Evolutionary conservation across 2,113 vertebrate species (phyloP).

Genomic region (Pycnonotus jocosus): DNA sequence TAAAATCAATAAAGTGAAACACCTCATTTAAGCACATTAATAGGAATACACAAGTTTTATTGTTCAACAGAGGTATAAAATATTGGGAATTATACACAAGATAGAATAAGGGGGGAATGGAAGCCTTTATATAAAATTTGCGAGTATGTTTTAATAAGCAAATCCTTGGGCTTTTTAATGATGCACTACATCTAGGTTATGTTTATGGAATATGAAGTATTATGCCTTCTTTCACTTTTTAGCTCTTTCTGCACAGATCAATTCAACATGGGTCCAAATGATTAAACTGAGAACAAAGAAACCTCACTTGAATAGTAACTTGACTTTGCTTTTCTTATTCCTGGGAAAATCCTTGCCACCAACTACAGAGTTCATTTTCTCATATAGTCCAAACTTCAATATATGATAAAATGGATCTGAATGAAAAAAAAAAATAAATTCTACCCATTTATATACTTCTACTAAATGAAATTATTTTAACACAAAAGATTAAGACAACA

Average conservation of each 20-base stretch:
- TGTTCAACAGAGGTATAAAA: background rate
- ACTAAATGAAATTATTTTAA: background rate
- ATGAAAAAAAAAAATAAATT: background rate
- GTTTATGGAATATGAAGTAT: background rate
- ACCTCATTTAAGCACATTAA: background rate
- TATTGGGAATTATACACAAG: background rate
- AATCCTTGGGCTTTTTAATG: background rate
- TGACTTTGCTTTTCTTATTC: background rate
- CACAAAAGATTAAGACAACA: background rate
- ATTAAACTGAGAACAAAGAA: background rate
- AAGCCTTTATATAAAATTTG: background rate
- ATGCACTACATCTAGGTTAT: background rate
- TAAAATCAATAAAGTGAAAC: background rate
- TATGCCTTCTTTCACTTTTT: background rate
- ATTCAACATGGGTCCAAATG: background rate
- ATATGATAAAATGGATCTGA: background rate
- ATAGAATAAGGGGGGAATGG: background rate
- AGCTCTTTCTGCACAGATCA: background rate
- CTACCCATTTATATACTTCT: background rate
- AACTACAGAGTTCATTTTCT: background rate
- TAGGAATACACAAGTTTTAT: background rate
- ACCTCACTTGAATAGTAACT: background rate
- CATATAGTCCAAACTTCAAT: background rate
- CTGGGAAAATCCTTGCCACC: background rate
- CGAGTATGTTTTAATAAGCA: background rate